Conservation (phyloP, 2,113 vertebrate genomes). For the Chaetorhynchus papuensis region DNA sequence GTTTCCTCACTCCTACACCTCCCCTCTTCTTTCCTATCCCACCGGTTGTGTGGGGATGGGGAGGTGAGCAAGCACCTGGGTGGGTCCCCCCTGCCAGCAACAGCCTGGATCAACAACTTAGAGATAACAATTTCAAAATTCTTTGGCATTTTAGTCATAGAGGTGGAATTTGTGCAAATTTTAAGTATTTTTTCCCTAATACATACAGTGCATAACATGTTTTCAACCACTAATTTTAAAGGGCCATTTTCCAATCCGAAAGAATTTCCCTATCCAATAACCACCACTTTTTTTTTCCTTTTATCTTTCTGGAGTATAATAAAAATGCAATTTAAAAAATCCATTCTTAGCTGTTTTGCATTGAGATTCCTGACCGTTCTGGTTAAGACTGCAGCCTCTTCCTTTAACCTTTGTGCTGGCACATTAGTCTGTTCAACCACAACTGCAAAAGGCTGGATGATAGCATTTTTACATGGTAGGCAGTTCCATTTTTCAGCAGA, state of each 20-base stretch:
- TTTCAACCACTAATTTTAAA: not conserved
- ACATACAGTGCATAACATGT: not conserved
- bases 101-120: not conserved
- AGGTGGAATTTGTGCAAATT: not conserved
- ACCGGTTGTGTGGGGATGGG: rapidly evolving
- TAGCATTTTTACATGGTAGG: not conserved
- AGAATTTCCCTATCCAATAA: not conserved
- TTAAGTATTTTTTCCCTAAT: not conserved
- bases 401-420: not conserved
- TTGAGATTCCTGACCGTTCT: not conserved
- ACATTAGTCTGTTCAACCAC: not conserved
- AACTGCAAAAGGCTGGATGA: not conserved
- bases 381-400: not conserved
- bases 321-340: not conserved
- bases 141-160: not conserved
- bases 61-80: not conserved
- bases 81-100: not conserved
- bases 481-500: not conserved
- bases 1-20: not conserved
- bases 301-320: not conserved
- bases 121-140: not conserved
- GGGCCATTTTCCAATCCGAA: not conserved
- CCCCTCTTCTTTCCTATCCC: not conserved
- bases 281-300: not conserved
- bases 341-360: not conserved